Base-by-base conservation (phyloP, 2,113 vertebrate genomes). In the Genyomyrus donnyi region DNA sequence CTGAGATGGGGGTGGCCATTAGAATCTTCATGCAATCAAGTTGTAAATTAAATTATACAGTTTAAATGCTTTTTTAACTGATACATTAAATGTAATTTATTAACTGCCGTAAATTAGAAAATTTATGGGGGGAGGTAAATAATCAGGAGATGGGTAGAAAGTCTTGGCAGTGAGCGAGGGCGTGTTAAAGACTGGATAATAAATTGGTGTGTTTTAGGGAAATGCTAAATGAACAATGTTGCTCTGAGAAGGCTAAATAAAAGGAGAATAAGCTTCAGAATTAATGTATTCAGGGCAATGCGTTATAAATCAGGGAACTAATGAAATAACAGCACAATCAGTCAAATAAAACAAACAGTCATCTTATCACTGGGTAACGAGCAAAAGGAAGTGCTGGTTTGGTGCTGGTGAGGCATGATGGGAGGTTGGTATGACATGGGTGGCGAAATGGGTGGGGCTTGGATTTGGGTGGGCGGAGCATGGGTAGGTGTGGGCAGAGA, bases 41-140 rank as follows among this genome's bases (percentile, higher is more conserved):
- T 19, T 80, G 74, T 80, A 80, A 80, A 80, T 80, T 80, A 80
- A 80, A 80, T 80, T 80, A 80, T 80, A 80, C 74, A 42, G 74
- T 80, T 80, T 80, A 80, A 80, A 80, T 80, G 74, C 74, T 80
- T 80, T 80, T 42, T 80, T 80, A 80, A 80, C 74, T 39, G 74
- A 80, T 80, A 80, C 74, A 80, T 80, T 80, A 80, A 80, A 35
- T 39, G 74, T 80, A 80, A 80, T 80, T 80, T 80, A 80, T 80
- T 80, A 80, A 80, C 74, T 80, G 74, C 15, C 27, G 35, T 80
- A 80, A 80, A 80, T 80, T 42, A 80, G 13, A 80, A 80, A 42
- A 80, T 80, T 80, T 80, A 80, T 80, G 74, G 74, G 19, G 17
- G 74, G 35, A 80, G 35, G 74, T 80, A 80, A 80, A 80, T 80